Base-by-base conservation (phyloP, 2,888 invertebrate genomes). In the Mechanitis messenoides region DNA sequence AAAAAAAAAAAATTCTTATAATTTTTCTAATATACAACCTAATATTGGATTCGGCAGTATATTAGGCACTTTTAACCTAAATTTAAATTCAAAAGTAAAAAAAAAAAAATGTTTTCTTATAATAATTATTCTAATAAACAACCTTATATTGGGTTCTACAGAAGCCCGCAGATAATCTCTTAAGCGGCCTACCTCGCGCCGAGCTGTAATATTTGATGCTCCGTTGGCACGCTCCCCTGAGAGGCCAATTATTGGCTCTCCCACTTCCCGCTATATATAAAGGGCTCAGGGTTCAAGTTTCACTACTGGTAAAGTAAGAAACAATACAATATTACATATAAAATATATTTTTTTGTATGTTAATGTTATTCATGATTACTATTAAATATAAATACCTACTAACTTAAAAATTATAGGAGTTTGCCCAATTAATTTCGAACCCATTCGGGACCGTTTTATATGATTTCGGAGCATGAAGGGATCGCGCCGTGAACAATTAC, bases 181-280 rank as follows among this genome's bases (percentile, higher is more conserved):
- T 56, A 50, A 53, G 53, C 53, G 55, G 56, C 55, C 60, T 58
- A 58, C 45, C 45, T 54, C 20, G 20, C 20, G 20, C 53, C 59
- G 5, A 47, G 31, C 33, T 56, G 33, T 56, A 56, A 56, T 53
- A 56, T 60, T 60, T 60, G 56, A 60, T 47, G 53, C 56, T 45
- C 33, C 33, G 53, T 56, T 59, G 47, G 59, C 54, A 59, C 38
- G 42, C 42, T 59, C 56, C 38, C 12, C 46, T 56, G 54, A 56
- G 62, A 57, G 54, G 46, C 42, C 59, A 59, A 62, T 62, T 62
- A 62, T 62, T 59, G 59, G 59, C 59, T 47, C 56, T 31, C 28
- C 56, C 62, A 42, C 56, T 59, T 59, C 11, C 46, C 46, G 54
- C 54, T 45, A 59, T 33, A n/a, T 53, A 59, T 53, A 59, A 50